Evolutionary conservation across 2,113 vertebrate genomes (phyloP).

Genomic region (Sigmodon hispidus): DNA sequence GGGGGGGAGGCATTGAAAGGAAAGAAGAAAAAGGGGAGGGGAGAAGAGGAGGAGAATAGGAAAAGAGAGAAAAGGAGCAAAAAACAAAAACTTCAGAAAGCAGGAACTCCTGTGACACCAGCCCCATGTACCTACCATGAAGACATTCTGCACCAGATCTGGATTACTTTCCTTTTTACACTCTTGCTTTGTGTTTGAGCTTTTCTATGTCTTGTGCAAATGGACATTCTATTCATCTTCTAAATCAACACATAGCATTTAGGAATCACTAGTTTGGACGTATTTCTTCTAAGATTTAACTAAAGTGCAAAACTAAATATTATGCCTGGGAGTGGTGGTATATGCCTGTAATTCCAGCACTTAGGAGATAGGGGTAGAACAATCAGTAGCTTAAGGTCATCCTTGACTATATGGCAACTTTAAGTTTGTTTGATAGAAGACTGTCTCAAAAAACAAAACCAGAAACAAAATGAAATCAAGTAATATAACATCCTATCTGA

Average conservation of each 20-base stretch:
- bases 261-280: background rate
- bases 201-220: background rate
- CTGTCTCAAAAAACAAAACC: too few relatives aligned
- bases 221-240: background rate
- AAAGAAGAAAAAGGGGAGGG: fast-evolving
- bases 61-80: background rate
- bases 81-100: background rate
- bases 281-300: background rate
- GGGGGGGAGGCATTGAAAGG: fast-evolving
- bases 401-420: background rate
- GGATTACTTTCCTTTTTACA: background rate
- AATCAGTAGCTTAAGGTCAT: background rate
- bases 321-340: background rate
- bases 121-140: background rate
- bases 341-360: background rate
- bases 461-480: background rate
- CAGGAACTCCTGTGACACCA: background rate
- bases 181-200: background rate
- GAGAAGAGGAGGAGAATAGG: background rate
- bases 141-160: background rate
- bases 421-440: background rate
- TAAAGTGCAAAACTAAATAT: background rate
- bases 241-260: slow-evolving; percentile 6
- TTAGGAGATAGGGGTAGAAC: background rate
- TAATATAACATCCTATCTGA: background rate